Base-by-base conservation (phyloP, 1,140 invertebrate species). In the Dolichoris vasculosae region DNA sequence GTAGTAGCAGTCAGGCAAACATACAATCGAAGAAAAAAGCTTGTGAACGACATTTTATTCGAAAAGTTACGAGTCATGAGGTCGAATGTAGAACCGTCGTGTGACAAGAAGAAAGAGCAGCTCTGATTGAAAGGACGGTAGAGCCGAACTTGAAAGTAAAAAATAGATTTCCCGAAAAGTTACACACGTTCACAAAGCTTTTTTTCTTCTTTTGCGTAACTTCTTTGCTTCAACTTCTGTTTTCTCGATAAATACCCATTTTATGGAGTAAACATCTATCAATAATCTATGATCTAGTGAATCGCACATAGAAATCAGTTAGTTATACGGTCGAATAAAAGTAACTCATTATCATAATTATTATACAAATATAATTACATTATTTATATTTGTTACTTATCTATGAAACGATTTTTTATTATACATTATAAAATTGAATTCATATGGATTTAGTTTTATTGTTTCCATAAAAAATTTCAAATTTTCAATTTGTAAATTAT, bases 41-140 rank as follows among this genome's bases (percentile, higher is more conserved):
- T 59, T 13, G 55, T 51, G 20, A 17, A 2, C 2, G 48, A 15
- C 15, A 17, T 8, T 17, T 17, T 2, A 51, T 13, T 17, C 48
- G 13, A 17, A 17, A 2, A 51, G 7, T 17, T 17, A 17, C 43
- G 55, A 59, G 23, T 59, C 20, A 4, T 26, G 55, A 1, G 23
- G 20, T 59, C 55, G 26, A 59, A 26, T 59, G 23, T 59, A 20
- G 9, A 59, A 26, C 9, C 23, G 55, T 59, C 51, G 77, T 77
- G n/a, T 38, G 55, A 77, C 40, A 73, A 64, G 9, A 64, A 67
- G 82, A 77, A 76, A 77, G 82, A 82, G 67, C 40, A 73, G 32
- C 38, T 38, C 32, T 11, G 20, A 38, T 20, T 9, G 69, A 73
- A 38, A 40, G 32, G 13, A 38, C 69, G 32, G n/a, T 46, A 30